Percentiles rank a stretch among this genome's conserved stretches.
These are phyloP conservation scores for Odontothrips loti DNA, from an alignment of 2,888 invertebrate species.

Conservation along the genomic window DNA sequence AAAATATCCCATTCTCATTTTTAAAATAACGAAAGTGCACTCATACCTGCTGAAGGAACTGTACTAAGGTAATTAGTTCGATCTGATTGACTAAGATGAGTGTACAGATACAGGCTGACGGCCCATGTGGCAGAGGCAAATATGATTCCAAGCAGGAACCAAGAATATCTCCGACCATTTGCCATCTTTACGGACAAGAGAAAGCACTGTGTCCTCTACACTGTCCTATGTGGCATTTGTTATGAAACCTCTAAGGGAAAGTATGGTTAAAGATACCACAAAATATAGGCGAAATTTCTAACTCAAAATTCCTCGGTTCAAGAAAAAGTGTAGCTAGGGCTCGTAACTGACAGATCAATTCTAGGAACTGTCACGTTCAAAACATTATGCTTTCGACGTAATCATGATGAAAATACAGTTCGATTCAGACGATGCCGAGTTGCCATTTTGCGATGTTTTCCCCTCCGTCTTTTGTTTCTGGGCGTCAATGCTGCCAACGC, in stretches of 20 bases:
- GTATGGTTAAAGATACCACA: not conserved
- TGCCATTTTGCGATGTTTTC: too few species aligned
- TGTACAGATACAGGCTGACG: constrained; percentile 66
- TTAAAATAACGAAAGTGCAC: not conserved
- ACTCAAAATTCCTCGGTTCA: too few species aligned
- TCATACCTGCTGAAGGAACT: constrained; percentile 34
- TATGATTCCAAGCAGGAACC: constrained; percentile 68
- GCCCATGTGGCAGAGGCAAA: constrained; percentile 72
- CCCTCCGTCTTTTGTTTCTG: too few species aligned
- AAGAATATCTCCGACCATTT: constrained; percentile 47
- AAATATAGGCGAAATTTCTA: too few species aligned
- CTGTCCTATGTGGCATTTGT: not conserved
- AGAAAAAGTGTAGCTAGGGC: too few species aligned
- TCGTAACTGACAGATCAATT: too few species aligned
- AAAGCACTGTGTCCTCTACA: not conserved
- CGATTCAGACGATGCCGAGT: too few species aligned
- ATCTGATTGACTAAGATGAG: constrained; percentile 54
- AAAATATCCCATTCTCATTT: not conserved
- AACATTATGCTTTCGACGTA: too few species aligned
- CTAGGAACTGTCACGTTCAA: too few species aligned
- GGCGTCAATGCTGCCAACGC: too few species aligned
- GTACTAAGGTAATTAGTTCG: constrained; percentile 38
- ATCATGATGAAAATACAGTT: too few species aligned
- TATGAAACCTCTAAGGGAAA: not conserved
- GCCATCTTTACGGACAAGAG: not conserved